Evolutionary conservation across 1,140 invertebrate genomes (phyloP).

Genomic region (Drosophila novamexicana): DNA sequence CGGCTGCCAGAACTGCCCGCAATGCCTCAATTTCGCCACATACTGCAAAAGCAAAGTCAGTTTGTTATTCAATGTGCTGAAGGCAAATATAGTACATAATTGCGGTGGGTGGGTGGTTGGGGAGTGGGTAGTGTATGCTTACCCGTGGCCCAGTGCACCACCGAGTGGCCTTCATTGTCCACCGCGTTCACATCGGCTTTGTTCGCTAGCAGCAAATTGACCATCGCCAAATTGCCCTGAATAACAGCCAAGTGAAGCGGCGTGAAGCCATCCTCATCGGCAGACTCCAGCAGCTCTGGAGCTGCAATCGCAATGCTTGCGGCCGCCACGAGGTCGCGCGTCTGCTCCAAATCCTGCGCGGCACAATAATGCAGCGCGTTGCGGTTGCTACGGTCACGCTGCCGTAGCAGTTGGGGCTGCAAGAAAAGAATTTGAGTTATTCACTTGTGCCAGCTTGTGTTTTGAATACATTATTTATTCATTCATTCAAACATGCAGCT

Average conservation of each 20-base stretch:
- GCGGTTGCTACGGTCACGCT: constrained; percentile 92
- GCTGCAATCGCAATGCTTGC: constrained; percentile 89
- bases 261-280: constrained; percentile 97
- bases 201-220: constrained; percentile 91
- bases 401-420: constrained; percentile 87
- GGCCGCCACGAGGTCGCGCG: constrained; percentile 86
- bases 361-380: constrained; percentile 96
- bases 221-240: constrained; percentile 93
- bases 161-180: constrained; percentile 97
- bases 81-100: constrained; percentile 4
- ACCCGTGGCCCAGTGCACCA: constrained; percentile 99
- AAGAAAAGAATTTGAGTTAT: constrained; percentile 8
- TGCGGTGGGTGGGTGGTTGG: background rate
- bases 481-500: constrained; percentile 3
- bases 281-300: constrained; percentile 90
- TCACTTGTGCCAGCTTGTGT: background rate
- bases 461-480: constrained; percentile 11
- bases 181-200: constrained; percentile 94
- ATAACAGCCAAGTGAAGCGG: constrained; percentile 96
- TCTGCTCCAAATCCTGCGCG: constrained; percentile 84
- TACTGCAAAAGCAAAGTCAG: constrained; percentile 85
- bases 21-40: constrained; percentile 95
- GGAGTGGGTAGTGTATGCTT: constrained; percentile 72
- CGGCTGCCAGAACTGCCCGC: constrained; percentile 92
- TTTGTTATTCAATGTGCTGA: background rate